These are phyloP conservation scores for Turdus rufiventris DNA, from an alignment of 2,113 vertebrate genomes.

Conservation along the genomic window DNA sequence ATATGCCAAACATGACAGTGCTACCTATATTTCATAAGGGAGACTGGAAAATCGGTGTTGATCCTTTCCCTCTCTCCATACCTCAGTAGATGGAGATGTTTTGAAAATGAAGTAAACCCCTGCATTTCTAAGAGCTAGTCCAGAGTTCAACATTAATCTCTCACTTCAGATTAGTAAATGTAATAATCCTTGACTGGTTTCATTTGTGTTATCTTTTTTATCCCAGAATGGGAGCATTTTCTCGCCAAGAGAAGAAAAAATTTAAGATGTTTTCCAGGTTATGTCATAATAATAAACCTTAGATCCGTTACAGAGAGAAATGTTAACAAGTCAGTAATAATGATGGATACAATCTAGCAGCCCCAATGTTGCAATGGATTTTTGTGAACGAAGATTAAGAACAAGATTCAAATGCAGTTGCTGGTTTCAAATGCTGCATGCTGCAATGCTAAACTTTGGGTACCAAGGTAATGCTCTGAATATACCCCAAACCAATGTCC, in stretches of 20 bases:
- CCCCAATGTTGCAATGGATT: neutral
- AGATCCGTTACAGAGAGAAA: neutral
- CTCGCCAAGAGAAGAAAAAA: constrained; percentile 31
- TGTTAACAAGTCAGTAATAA: constrained; percentile 1
- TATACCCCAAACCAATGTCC: neutral
- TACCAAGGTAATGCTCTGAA: neutral
- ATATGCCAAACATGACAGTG: constrained; percentile 59
- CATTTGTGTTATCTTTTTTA: constrained; percentile 47
- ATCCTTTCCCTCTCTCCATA: neutral
- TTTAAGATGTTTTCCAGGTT: constrained; percentile 25
- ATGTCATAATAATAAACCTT: constrained; percentile 39
- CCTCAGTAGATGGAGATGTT: constrained; percentile 56
- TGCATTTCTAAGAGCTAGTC: neutral
- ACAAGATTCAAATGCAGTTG: neutral
- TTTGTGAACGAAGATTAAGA: neutral
- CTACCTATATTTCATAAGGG: constrained; percentile 61
- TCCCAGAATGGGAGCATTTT: neutral
- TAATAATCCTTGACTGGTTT: constrained; percentile 32
- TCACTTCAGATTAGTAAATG: constrained; percentile 43
- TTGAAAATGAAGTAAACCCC: neutral
- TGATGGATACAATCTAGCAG: neutral
- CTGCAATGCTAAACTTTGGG: neutral
- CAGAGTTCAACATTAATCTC: neutral
- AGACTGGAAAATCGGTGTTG: constrained; percentile 60
- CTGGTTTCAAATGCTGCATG: neutral